These are phyloP conservation scores for Ahaetulla prasina DNA, from an alignment of 2,113 vertebrate species.

Conservation along the genomic window DNA sequence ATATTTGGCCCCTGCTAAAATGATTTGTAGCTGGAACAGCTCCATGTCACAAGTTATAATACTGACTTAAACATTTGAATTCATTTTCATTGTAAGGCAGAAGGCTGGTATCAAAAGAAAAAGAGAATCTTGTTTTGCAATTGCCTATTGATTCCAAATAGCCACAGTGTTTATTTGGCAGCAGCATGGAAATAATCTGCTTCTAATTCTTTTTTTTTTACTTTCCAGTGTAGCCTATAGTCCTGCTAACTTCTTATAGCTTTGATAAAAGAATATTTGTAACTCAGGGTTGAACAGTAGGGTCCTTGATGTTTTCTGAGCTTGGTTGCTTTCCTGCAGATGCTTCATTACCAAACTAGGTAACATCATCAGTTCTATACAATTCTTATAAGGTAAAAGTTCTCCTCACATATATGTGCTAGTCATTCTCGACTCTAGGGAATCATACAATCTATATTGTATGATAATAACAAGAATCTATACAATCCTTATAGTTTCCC, in stretches of 20 bases:
- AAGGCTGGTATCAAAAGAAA: background rate
- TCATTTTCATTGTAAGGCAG: background rate
- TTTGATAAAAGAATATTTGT: background rate
- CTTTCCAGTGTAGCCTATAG: background rate
- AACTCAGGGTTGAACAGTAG: background rate
- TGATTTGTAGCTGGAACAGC: background rate
- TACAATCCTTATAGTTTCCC: background rate
- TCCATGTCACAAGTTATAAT: background rate
- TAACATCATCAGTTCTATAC: background rate
- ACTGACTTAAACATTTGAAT: background rate
- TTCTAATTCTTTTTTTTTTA: background rate
- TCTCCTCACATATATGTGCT: too few relatives aligned
- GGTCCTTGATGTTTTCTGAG: background rate
- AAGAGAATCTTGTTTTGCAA: background rate
- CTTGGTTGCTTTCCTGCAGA: background rate
- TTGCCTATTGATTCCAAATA: background rate
- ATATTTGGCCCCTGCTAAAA: background rate
- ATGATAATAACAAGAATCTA: too few relatives aligned
- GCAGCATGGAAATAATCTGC: background rate
- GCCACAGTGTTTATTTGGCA: background rate
- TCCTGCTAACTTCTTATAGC: background rate
- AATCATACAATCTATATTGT: too few relatives aligned
- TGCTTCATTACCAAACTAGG: background rate
- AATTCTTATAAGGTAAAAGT: background rate
- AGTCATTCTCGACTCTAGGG: too few relatives aligned